These are phyloP conservation scores for Chaetodon trifascialis DNA, from an alignment of 2,113 vertebrate genomes.

Conservation along the genomic window DNA sequence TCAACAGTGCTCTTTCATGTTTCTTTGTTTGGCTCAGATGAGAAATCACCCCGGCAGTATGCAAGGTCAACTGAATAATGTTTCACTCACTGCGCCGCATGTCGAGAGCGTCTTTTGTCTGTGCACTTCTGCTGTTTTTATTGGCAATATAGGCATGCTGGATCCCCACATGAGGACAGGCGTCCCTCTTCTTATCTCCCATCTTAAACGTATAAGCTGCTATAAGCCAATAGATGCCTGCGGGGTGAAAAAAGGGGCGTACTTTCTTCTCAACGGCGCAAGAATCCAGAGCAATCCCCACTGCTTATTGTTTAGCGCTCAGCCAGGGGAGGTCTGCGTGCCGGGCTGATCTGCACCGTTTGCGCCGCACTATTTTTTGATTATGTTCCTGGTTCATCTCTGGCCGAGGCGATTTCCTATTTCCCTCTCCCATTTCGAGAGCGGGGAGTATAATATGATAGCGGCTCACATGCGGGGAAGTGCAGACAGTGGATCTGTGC, in stretches of 20 bases:
- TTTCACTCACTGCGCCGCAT: slow-evolving; percentile 28
- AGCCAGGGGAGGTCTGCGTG: slow-evolving; percentile 50
- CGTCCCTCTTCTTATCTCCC: slow-evolving; percentile 57
- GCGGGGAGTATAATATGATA: slow-evolving; percentile 71
- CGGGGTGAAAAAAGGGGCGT: slow-evolving; percentile 47
- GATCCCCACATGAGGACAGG: slow-evolving; percentile 47
- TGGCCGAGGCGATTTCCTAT: slow-evolving; percentile 75
- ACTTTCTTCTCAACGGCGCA: slow-evolving; percentile 48
- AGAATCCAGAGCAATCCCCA: slow-evolving; percentile 56
- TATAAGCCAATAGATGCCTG: slow-evolving; percentile 67
- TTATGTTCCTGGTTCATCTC: slow-evolving; percentile 74
- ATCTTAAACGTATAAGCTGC: slow-evolving; percentile 71
- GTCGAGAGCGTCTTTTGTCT: slow-evolving; percentile 54
- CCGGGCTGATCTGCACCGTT: slow-evolving; percentile 59
- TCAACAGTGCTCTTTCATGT: not conserved
- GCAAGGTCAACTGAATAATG: slow-evolving; percentile 66
- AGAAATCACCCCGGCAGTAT: slow-evolving; percentile 21
- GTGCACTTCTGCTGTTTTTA: slow-evolving; percentile 37
- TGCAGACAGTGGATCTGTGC: slow-evolving; percentile 73
- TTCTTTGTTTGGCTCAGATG: slow-evolving; percentile 45
- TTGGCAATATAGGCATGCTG: slow-evolving; percentile 53
- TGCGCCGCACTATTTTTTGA: slow-evolving; percentile 71
- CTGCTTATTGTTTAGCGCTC: slow-evolving; percentile 73
- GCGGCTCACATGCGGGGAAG: slow-evolving; percentile 68
- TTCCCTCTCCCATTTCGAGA: slow-evolving; percentile 73